A percentile compares a stretch with the other conserved stretches of the same genome.
Evolutionary conservation across 1,140 invertebrate genomes (phyloP).

Genomic region (Lordiphosa collinella): DNA sequence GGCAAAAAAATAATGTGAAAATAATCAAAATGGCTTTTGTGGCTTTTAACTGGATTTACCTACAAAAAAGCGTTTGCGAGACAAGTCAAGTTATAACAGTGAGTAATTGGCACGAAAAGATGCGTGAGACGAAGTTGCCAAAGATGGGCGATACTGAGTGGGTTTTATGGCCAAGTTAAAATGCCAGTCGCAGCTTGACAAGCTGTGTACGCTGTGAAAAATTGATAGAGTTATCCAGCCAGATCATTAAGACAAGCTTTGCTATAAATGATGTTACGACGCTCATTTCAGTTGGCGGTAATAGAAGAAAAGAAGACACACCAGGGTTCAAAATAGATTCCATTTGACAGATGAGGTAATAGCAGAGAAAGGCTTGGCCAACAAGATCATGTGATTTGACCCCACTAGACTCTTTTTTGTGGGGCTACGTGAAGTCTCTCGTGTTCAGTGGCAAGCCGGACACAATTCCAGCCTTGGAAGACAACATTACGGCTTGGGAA

Average conservation of each 20-base stretch:
- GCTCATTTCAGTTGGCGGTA: too few relatives aligned
- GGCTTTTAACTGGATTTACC: slow-evolving; percentile 47
- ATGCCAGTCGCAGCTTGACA: slow-evolving; percentile 14
- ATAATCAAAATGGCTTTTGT: slow-evolving; percentile 51
- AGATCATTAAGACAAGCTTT: slow-evolving; percentile 49
- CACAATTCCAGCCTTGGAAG: too few relatives aligned
- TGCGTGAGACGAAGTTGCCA: slow-evolving; percentile 56
- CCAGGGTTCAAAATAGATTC: too few relatives aligned
- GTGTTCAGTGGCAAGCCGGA: too few relatives aligned
- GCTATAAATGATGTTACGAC: slow-evolving; percentile 9
- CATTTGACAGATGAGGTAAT: too few relatives aligned
- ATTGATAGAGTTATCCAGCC: slow-evolving; percentile 27
- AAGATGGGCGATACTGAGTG: slow-evolving; percentile 53
- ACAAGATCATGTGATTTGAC: too few relatives aligned
- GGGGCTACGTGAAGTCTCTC: too few relatives aligned
- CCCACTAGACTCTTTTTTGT: too few relatives aligned
- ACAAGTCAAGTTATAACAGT: slow-evolving; percentile 27
- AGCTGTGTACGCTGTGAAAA: slow-evolving; percentile 31
- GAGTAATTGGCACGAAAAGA: slow-evolving; percentile 65
- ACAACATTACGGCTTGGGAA: too few relatives aligned
- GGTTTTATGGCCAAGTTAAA: slow-evolving; percentile 28
- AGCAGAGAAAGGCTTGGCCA: too few relatives aligned
- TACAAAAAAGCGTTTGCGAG: slow-evolving; percentile 14
- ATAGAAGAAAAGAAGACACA: slow-evolving; percentile 9
- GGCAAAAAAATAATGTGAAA: slow-evolving; percentile 41